Evolutionary conservation across 1,140 invertebrate species (phyloP), one percentile per base, ranked within the genome.

Genomic region (Pinna nobilis): DNA sequence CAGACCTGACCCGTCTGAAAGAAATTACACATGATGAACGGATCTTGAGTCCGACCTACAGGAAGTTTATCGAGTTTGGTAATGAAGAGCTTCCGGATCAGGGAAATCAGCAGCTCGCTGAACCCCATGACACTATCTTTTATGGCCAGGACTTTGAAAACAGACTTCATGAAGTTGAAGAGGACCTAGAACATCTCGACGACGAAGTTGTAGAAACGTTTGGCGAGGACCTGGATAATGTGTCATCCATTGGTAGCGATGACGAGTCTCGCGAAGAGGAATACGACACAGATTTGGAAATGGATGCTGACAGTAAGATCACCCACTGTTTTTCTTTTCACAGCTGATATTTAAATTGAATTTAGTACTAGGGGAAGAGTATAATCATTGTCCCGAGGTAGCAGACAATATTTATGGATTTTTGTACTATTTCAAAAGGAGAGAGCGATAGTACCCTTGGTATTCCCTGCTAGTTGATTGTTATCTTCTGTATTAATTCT

Each of bases 281-380:
- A 35, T 79, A 72, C 51, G 77, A 79, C 50, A 79, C 77, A 9
- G 77, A 79, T 32, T 51, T 79, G 2, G 77, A 79, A 39, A 37
- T 15, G 20, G 77, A 79, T 9, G 53, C 63, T 9, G 66, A 75
- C 15, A 73, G 77, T 79, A 60, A 59, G 77, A 70, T 9, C 55
- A 57, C 18, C 25, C 1, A 32, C 18, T 1, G 55, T 30, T 57
- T 25, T 11, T n/a, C n/a, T n/a, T n/a, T n/a, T n/a, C n/a, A n/a
- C n/a, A n/a, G n/a, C n/a, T n/a, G n/a, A n/a, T n/a, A n/a, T n/a
- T n/a, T n/a, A n/a, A n/a, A n/a, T n/a, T n/a, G n/a, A n/a, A n/a
- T n/a, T n/a, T n/a, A n/a, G n/a, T n/a, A n/a, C n/a, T n/a, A n/a
- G n/a, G n/a, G n/a, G n/a, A n/a, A n/a, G n/a, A n/a, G n/a, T n/a